Evolutionary conservation across 2,888 invertebrate species (phyloP).

Genomic region (Sipha maydis): DNA sequence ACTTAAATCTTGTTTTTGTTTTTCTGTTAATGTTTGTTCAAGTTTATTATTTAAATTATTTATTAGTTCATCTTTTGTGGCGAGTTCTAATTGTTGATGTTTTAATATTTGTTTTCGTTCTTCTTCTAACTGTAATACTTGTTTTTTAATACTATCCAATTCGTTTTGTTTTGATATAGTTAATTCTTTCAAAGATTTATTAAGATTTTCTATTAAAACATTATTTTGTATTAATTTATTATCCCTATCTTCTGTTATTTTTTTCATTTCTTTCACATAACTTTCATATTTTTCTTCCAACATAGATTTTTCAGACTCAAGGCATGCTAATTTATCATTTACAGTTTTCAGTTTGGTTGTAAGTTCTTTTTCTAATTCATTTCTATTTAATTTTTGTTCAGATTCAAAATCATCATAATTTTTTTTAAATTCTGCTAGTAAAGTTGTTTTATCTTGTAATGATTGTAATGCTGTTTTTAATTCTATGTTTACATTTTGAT

Average conservation of each 20-base stretch:
- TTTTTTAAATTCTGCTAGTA: conserved; percentile 51
- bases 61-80: conserved; percentile 38
- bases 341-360: neutral
- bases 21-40: conserved; percentile 54
- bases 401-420: conserved; percentile 56
- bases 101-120: conserved; percentile 22
- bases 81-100: conserved; percentile 32
- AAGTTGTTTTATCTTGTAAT: conserved; percentile 32
- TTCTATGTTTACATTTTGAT: conserved; percentile 12
- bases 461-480: conserved; percentile 47
- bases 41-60: conserved; percentile 40
- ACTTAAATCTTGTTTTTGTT: conserved; percentile 56
- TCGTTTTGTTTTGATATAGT: conserved; percentile 47
- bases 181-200: conserved; percentile 25
- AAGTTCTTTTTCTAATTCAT: conserved; percentile 52
- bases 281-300: conserved; percentile 34
- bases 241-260: neutral
- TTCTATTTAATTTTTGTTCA: conserved; percentile 28
- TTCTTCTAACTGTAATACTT: conserved; percentile 24
- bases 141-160: conserved; percentile 7
- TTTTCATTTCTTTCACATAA: conserved; percentile 1
- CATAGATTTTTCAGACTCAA: conserved; percentile 25
- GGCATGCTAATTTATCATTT: conserved; percentile 15
- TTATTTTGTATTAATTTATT: conserved; percentile 21
- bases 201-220: conserved; percentile 27